These are phyloP conservation scores for Sisor rabdophorus DNA, from an alignment of 2,113 vertebrate species.

Conservation along the genomic window DNA sequence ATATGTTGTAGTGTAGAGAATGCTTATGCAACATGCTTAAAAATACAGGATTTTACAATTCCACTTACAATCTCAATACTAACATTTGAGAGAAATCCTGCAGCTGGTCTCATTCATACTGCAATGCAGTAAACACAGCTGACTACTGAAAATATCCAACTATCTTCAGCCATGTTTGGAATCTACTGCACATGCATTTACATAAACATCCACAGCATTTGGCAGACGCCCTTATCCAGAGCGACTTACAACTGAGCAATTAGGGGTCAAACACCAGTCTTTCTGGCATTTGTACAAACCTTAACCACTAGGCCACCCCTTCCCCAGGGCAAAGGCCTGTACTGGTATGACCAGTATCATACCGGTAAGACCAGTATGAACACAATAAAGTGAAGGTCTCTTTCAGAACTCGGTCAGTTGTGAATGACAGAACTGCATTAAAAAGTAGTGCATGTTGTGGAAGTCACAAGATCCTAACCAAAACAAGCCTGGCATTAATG, in stretches of 20 bases:
- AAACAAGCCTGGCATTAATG: neutral
- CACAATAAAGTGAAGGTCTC: neutral
- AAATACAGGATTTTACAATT: too few species aligned
- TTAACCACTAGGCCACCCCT: too few species aligned
- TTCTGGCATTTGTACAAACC: too few species aligned
- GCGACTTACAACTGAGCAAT: too few species aligned
- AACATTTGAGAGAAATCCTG: conserved; percentile 22
- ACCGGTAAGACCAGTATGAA: conserved; percentile 2
- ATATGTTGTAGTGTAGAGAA: too few species aligned
- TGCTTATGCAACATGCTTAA: too few species aligned
- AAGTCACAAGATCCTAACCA: neutral
- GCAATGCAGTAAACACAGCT: conserved; percentile 29
- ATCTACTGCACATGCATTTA: neutral
- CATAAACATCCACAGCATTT: too few species aligned
- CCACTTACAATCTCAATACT: neutral
- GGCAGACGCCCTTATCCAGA: too few species aligned
- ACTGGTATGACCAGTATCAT: too few species aligned
- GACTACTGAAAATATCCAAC: neutral
- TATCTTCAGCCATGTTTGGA: conserved; percentile 9
- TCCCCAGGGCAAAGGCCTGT: too few species aligned
- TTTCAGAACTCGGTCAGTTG: conserved; percentile 5
- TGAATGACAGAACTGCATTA: neutral
- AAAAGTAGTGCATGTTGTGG: neutral
- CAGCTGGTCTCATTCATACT: conserved; percentile 7
- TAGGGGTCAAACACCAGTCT: too few species aligned